phyloP scores from a whole-genome alignment of 1,140 invertebrate genomes.

The Drosophila yakuba region DNA sequence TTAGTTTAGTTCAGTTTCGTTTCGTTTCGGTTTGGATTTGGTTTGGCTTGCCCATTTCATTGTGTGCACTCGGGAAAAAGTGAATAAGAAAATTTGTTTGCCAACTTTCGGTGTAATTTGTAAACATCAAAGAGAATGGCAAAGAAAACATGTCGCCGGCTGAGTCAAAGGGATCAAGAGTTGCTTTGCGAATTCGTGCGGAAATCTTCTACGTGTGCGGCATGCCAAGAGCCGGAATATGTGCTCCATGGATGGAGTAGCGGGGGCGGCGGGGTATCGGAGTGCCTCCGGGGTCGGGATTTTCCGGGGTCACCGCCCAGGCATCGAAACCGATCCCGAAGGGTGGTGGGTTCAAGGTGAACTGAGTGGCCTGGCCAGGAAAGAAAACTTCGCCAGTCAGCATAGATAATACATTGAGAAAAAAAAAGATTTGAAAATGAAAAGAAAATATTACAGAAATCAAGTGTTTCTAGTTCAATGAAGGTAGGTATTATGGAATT shows the following conservation, averaged over 20 bases:
- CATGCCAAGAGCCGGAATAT: conserved; percentile 64
- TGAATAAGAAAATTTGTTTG: conserved; percentile 84
- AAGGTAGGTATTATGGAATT: too few relatives aligned
- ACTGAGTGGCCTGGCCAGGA: conserved; percentile 10
- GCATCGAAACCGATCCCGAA: conserved; percentile 39
- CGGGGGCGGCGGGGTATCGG: conserved; percentile 1
- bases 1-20: conserved; percentile 3
- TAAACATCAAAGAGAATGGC: conserved; percentile 82
- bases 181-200: conserved; percentile 83
- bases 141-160: conserved; percentile 78
- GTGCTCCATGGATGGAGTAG: conserved; percentile 5
- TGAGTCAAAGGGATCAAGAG: conserved; percentile 82
- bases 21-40: conserved; percentile 5
- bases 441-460: neutral
- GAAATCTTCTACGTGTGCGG: conserved; percentile 82
- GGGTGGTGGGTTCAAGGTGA: conserved; percentile 37
- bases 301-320: conserved; percentile 20
- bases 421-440: neutral
- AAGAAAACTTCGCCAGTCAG: conserved; percentile 10
- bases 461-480: neutral
- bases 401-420: neutral
- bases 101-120: conserved; percentile 82
- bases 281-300: conserved; percentile 13
- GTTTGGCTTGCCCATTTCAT: conserved; percentile 51
- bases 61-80: conserved; percentile 67